Evolutionary conservation across 1,140 invertebrate species (phyloP), one percentile per base, ranked within the genome.

Genomic region (Lepidostoma basale): DNA sequence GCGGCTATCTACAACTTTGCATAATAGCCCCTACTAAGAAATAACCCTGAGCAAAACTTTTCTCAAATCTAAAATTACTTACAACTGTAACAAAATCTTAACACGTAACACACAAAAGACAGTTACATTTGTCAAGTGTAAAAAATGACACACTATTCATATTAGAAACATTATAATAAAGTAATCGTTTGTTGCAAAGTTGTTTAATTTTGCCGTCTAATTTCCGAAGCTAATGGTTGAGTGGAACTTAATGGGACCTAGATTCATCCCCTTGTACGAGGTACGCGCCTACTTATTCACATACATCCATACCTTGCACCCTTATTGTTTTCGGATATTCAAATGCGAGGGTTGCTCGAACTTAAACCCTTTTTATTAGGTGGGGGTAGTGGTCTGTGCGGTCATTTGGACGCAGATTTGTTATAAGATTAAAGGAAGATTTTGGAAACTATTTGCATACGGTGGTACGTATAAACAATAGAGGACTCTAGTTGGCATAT

Each of bases 371-470:
- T 70, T 68, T 68, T 73, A 73, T 73, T 73, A 65, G 68, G 49
- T 68, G 59, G 20, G 54, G 59, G 59, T 77, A 72, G 69, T 67
- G 26, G 75, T 76, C 75, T 74, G 75, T 74, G 77, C 78, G 81
- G 76, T 78, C 80, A 83, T 83, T 83, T 81, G 79, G 78, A 80
- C 81, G 77, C 80, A 79, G 81, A 83, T 83, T 82, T 83, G 81
- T 82, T 82, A 82, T 81, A 83, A 83, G 82, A 83, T 83, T 83
- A 83, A 82, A 81, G 79, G 79, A 83, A 83, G 82, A 83, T 82
- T 83, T 81, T 79, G 78, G 80, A 81, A 80, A 82, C 82, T 82
- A 82, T 82, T 63, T 66, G 60, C 58, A 70, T 62, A 63, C 16
- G 42, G 44, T 22, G n/a, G 18, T 3, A 59, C 26, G 54, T 40